Evolutionary conservation across 2,113 vertebrate species (phyloP).

Genomic region (Gnathochromis pfefferi): DNA sequence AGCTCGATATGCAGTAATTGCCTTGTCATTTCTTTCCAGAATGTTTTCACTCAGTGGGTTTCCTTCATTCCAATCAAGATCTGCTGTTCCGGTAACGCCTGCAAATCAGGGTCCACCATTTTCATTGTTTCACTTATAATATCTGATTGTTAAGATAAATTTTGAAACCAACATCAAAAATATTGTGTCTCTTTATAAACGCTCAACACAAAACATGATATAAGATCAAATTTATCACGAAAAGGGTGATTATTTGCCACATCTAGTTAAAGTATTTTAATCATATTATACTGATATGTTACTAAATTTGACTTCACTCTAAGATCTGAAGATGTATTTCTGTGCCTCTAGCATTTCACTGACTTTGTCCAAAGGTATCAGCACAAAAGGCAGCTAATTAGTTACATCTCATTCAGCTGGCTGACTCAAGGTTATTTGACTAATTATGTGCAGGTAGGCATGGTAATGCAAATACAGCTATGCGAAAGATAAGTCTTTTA

Average conservation of each 20-base stretch:
- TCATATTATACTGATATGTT: not conserved
- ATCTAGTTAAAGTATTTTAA: not conserved
- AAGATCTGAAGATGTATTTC: not conserved
- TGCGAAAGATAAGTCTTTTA: not conserved
- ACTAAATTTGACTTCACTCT: not conserved
- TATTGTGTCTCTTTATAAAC: not conserved
- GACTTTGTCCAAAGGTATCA: slow-evolving; percentile 3
- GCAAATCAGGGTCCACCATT: not conserved
- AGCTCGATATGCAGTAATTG: not conserved
- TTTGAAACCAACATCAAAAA: not conserved
- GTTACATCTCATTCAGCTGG: slow-evolving; percentile 53
- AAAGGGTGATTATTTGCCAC: not conserved
- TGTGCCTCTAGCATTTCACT: not conserved
- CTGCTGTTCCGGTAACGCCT: not conserved
- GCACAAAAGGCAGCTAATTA: slow-evolving; percentile 51
- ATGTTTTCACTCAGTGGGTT: slow-evolving; percentile 29
- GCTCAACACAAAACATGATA: not conserved
- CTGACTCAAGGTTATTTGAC: slow-evolving; percentile 56
- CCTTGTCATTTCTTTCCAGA: slow-evolving; percentile 12
- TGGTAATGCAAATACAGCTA: slow-evolving; percentile 41
- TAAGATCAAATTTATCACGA: not conserved
- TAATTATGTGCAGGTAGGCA: slow-evolving; percentile 55
- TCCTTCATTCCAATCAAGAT: slow-evolving; percentile 28
- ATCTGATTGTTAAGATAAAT: not conserved
- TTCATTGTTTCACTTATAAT: not conserved